phyloP scores from a whole-genome alignment of 2,797 vertebrate genomes.

The Poeciliopsis infans region DNA sequence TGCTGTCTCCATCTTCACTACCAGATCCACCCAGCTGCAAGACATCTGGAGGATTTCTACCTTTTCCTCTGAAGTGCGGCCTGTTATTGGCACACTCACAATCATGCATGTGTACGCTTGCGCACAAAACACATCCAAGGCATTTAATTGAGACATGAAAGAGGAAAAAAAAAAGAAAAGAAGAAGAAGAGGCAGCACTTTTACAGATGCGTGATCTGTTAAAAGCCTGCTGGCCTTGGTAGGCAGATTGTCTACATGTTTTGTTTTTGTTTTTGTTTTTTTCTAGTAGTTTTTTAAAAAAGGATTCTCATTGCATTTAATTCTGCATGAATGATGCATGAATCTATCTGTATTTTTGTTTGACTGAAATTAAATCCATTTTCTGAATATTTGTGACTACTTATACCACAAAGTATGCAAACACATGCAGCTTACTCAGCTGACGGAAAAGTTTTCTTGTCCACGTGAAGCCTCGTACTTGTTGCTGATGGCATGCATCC shows the following conservation, averaged over 20 bases:
- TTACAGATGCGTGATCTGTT: slow-evolving; percentile 38
- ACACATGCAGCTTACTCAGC: slow-evolving; percentile 65
- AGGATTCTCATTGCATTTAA: neutral
- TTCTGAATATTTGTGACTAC: slow-evolving; percentile 64
- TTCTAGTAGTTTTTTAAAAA: slow-evolving; percentile 3
- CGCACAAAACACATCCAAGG: slow-evolving; percentile 27
- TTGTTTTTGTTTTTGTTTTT: neutral
- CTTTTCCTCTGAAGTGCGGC: slow-evolving; percentile 80
- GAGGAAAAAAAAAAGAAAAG: slow-evolving; percentile 25
- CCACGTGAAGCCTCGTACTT: slow-evolving; percentile 63
- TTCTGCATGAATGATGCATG: neutral
- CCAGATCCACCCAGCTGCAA: slow-evolving; percentile 86
- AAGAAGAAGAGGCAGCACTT: slow-evolving; percentile 16
- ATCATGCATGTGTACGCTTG: slow-evolving; percentile 28
- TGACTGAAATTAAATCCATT: slow-evolving; percentile 47
- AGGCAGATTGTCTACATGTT: slow-evolving; percentile 9
- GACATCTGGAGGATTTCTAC: slow-evolving; percentile 84
- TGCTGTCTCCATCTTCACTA: slow-evolving; percentile 84
- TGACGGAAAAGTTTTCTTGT: slow-evolving; percentile 61
- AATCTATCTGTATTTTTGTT: slow-evolving; percentile 24
- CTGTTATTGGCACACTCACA: slow-evolving; percentile 71
- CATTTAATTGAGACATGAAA: slow-evolving; percentile 32
- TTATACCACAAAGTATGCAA: slow-evolving; percentile 60
- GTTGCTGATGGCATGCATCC: slow-evolving; percentile 81
- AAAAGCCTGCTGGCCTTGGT: slow-evolving; percentile 16